A percentile compares a stretch with the other conserved stretches of the same genome.
Conservation (phyloP, 35 echinoderm and acorn worm species). For the Amphiura filiformis region DNA sequence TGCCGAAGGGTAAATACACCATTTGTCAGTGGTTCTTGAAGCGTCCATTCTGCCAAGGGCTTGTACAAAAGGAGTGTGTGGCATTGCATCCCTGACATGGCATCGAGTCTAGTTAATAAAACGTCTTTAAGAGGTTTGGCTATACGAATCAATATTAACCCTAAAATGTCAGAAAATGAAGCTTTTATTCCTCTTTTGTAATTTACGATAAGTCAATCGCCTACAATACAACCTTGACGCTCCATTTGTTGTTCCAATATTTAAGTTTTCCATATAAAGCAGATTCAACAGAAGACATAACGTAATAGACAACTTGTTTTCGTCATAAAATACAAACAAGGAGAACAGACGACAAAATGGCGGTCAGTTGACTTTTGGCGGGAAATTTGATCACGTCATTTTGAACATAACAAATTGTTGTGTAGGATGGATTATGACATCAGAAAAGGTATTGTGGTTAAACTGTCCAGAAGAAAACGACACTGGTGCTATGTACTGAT, state of each 20-base stretch:
- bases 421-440: too few species aligned
- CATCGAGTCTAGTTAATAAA: too few species aligned
- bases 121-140: neutral
- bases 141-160: neutral
- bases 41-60: neutral
- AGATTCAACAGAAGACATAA: neutral
- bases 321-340: neutral
- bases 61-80: neutral
- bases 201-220: neutral
- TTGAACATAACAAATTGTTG: too few species aligned
- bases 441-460: neutral
- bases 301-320: neutral
- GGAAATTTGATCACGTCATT: too few species aligned
- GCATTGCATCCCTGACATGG: neutral
- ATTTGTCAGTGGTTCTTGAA: neutral
- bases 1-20: neutral
- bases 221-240: neutral
- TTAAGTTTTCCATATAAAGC: neutral
- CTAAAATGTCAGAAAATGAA: neutral
- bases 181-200: neutral
- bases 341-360: neutral
- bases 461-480: neutral
- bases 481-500: neutral
- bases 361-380: too few species aligned
- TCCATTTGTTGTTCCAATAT: neutral